Conservation (phyloP, 2,888 invertebrate genomes). For the Caenorhabditis imperialis region DNA sequence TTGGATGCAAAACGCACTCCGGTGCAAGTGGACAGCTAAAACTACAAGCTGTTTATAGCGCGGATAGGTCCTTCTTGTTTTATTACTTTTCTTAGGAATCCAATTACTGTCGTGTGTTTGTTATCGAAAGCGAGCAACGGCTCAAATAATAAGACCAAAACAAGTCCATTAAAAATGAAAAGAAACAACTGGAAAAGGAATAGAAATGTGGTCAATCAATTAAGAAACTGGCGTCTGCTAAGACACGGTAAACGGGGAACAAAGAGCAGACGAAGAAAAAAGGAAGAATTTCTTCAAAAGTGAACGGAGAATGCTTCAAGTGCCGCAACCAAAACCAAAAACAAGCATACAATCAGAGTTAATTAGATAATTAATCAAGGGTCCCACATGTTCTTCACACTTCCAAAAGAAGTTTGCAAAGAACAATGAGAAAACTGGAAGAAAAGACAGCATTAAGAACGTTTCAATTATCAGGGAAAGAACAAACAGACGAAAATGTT, state of each 20-base stretch:
- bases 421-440: slow-evolving; percentile 8
- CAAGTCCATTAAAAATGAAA: slow-evolving; percentile 28
- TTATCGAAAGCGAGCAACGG: background rate
- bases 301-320: slow-evolving; percentile 14
- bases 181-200: background rate
- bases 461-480: slow-evolving; percentile 37
- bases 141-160: slow-evolving; percentile 25
- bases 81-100: slow-evolving; percentile 22
- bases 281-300: background rate
- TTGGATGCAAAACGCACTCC: background rate
- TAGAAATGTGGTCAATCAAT: slow-evolving; percentile 1
- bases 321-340: slow-evolving; percentile 23
- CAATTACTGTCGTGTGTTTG: slow-evolving; percentile 21
- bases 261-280: slow-evolving; percentile 1
- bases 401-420: slow-evolving; percentile 7
- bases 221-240: slow-evolving; percentile 6
- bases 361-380: slow-evolving; percentile 40
- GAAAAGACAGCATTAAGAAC: slow-evolving; percentile 29
- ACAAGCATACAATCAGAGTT: slow-evolving; percentile 36
- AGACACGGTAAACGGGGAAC: slow-evolving; percentile 4
- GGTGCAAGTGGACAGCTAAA: background rate
- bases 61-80: background rate
- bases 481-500: slow-evolving; percentile 23
- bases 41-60: slow-evolving; percentile 10
- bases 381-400: background rate